Evolutionary conservation across 2,888 invertebrate genomes (phyloP).

Genomic region (Xestobium rufovillosum): DNA sequence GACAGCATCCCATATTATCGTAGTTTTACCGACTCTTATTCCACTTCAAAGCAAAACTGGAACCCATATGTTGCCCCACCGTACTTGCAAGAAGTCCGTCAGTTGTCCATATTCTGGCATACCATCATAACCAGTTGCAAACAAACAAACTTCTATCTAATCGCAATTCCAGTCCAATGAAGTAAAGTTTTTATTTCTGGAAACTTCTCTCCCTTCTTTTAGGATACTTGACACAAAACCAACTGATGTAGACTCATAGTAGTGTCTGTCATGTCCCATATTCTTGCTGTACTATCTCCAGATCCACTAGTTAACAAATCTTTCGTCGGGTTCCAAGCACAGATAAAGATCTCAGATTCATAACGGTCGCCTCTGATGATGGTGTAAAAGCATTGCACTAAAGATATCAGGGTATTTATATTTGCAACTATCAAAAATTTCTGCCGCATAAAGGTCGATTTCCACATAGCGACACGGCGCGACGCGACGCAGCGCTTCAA

Average conservation of each 20-base stretch:
- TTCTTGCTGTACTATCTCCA: slow-evolving; percentile 96
- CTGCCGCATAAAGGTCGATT: too few relatives aligned
- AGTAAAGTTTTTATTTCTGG: slow-evolving; percentile 98
- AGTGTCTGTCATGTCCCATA: slow-evolving; percentile 98
- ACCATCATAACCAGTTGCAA: slow-evolving; percentile 98
- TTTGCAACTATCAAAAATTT: too few relatives aligned
- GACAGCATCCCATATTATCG: slow-evolving; percentile 98
- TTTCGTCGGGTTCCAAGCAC: slow-evolving; percentile 98
- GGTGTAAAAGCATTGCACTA: too few relatives aligned
- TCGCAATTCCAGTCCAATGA: slow-evolving; percentile 98
- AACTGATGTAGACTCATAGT: slow-evolving; percentile 81
- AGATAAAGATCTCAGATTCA: slow-evolving; percentile 98
- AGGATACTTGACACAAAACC: slow-evolving; percentile 95
- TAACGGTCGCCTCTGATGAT: slow-evolving; percentile 93
- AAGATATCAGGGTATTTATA: too few relatives aligned
- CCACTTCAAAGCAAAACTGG: slow-evolving; percentile 99
- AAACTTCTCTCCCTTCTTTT: slow-evolving; percentile 94
- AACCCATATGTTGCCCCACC: slow-evolving; percentile 96
- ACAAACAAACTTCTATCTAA: slow-evolving; percentile 90
- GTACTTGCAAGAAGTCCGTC: slow-evolving; percentile 91
- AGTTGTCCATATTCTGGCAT: slow-evolving; percentile 96
- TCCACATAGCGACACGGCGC: too few relatives aligned
- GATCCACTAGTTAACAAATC: slow-evolving; percentile 98
- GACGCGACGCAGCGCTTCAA: too few relatives aligned
- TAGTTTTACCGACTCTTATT: slow-evolving; percentile 92